Percentiles rank a stretch among this genome's conserved stretches.
Evolutionary conservation across 2,888 invertebrate genomes (phyloP).

Genomic region (Clanis bilineata): DNA sequence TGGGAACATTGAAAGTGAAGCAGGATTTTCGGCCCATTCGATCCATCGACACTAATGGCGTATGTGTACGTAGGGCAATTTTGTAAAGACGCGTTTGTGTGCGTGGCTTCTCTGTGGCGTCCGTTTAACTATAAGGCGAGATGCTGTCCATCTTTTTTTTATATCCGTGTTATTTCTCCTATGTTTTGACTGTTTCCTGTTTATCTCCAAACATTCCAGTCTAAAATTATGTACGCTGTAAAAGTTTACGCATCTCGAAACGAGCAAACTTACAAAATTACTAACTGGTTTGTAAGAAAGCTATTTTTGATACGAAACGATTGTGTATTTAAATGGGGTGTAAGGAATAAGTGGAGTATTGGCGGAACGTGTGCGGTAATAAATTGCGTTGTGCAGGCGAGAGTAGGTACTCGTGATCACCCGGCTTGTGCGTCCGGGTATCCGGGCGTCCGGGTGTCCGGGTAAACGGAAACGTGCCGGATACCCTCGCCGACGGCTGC

Average conservation of each 20-base stretch:
- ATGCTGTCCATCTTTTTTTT: too few relatives aligned
- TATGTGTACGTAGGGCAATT: too few relatives aligned
- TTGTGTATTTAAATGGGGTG: not conserved
- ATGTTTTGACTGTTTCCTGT: not conserved
- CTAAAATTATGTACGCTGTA: not conserved
- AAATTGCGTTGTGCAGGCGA: not conserved
- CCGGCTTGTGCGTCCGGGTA: not conserved
- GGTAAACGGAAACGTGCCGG: slow-evolving; percentile 4
- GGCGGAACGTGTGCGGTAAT: not conserved
- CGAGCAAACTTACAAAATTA: not conserved
- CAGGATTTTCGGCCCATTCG: too few relatives aligned
- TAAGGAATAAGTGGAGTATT: not conserved
- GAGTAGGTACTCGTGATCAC: not conserved
- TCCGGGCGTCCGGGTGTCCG: not conserved
- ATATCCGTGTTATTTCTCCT: too few relatives aligned
- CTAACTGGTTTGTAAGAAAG: not conserved
- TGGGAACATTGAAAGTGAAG: too few relatives aligned
- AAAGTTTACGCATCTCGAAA: not conserved
- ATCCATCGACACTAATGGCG: too few relatives aligned
- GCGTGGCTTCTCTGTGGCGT: too few relatives aligned
- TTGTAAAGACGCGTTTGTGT: too few relatives aligned
- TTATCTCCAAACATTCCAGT: not conserved
- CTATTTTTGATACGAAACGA: not conserved
- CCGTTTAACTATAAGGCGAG: too few relatives aligned
- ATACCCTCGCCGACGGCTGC: not conserved